Evolutionary conservation across 2,113 vertebrate genomes (phyloP).

Genomic region (Cercopithecus mona): DNA sequence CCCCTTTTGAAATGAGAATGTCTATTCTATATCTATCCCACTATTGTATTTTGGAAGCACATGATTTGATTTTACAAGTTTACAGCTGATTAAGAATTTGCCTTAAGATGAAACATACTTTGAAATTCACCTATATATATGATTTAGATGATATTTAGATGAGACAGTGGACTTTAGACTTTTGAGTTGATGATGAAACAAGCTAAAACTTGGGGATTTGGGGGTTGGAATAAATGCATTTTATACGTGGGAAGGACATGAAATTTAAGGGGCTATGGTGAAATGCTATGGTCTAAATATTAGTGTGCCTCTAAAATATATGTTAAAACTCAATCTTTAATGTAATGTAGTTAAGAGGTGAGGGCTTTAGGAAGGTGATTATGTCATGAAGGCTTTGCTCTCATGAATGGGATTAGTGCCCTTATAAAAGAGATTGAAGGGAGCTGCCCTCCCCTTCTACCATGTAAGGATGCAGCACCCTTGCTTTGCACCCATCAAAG

Average conservation of each 20-base stretch:
- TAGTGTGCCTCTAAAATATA: background rate
- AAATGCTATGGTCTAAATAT: background rate
- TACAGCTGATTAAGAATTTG: background rate
- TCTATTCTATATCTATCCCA: background rate
- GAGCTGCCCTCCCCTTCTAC: background rate
- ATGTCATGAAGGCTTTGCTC: background rate
- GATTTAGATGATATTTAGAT: background rate
- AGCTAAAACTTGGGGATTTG: background rate
- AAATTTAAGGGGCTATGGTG: background rate
- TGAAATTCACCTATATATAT: background rate
- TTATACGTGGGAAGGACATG: background rate
- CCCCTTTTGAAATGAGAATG: background rate
- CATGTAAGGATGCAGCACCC: too few species aligned
- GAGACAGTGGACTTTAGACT: background rate
- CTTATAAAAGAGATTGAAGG: background rate
- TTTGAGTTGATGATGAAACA: background rate
- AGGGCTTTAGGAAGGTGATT: background rate
- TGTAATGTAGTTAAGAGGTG: background rate
- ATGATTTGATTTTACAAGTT: background rate
- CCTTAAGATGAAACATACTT: background rate
- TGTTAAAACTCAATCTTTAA: background rate
- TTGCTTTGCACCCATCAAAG: too few species aligned
- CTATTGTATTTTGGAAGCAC: background rate
- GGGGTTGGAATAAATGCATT: background rate
- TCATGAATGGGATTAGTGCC: background rate